These are phyloP conservation scores for Dryadula phaetusa DNA, from an alignment of 2,888 invertebrate genomes.

Conservation along the genomic window DNA sequence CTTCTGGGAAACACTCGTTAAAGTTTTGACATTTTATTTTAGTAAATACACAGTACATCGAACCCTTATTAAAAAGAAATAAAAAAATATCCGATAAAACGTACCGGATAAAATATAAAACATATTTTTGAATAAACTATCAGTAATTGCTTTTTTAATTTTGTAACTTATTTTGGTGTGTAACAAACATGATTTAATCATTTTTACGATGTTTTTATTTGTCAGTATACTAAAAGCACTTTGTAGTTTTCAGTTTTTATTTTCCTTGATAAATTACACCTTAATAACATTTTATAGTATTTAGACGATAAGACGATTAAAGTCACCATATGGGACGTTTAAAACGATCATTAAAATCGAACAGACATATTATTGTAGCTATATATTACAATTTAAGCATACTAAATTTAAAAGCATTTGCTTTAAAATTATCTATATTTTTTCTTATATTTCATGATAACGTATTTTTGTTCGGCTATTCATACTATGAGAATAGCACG, in stretches of 20 bases:
- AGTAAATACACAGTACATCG: constrained; percentile 53
- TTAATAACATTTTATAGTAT: constrained; percentile 11
- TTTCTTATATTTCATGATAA: neutral
- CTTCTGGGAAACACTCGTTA: constrained; percentile 71
- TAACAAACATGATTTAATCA: neutral
- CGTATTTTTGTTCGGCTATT: neutral
- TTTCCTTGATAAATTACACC: constrained; percentile 1
- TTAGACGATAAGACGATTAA: constrained; percentile 14
- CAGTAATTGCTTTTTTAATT: neutral
- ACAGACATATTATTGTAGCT: constrained; percentile 10
- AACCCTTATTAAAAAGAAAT: constrained; percentile 38
- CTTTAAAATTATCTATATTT: neutral
- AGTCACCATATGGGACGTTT: constrained; percentile 16
- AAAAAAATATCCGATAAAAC: too few species aligned
- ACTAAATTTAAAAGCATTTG: constrained; percentile 4
- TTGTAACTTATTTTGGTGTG: too few species aligned
- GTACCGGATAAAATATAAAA: too few species aligned
- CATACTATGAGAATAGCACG: neutral
- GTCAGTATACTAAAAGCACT: neutral
- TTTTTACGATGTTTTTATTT: neutral
- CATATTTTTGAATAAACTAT: too few species aligned
- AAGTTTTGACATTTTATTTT: constrained; percentile 69
- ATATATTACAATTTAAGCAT: constrained; percentile 9
- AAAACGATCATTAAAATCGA: constrained; percentile 10
- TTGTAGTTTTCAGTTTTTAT: neutral